phyloP scores from a whole-genome alignment of 1,140 invertebrate species.

The Babylonia areolata region DNA sequence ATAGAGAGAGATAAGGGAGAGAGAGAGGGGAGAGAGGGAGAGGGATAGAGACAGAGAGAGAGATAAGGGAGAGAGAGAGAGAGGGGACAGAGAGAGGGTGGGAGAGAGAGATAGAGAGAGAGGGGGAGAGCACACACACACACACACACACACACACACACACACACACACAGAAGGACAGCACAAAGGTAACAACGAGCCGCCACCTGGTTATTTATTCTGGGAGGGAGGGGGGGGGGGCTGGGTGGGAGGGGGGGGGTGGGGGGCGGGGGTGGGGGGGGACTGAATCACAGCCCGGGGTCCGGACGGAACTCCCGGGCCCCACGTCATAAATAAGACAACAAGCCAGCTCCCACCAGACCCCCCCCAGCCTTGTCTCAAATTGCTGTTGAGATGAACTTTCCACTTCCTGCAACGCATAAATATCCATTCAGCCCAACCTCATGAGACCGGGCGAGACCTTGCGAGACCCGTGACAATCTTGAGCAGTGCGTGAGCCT shows the following conservation, averaged over 20 bases:
- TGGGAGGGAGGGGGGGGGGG: no score
- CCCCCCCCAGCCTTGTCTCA: not conserved
- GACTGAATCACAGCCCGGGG: no score
- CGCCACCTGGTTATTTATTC: conserved; percentile 1
- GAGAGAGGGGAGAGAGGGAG: not conserved
- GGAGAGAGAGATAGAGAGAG: not conserved
- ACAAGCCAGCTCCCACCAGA: not conserved
- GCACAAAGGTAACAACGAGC: not conserved
- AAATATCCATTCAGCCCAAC: not conserved
- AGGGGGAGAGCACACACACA: no score
- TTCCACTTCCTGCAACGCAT: not conserved
- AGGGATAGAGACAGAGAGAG: not conserved
- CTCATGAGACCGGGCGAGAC: not conserved
- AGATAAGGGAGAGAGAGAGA: not conserved
- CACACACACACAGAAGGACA: no score
- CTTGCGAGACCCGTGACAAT: conserved; percentile 6
- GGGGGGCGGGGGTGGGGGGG: no score
- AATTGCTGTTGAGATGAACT: not conserved
- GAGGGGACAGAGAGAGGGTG: not conserved
- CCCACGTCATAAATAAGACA: conserved; percentile 8
- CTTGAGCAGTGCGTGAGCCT: not conserved
- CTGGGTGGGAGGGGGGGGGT: no score
- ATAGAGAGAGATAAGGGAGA: not conserved
- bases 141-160: no score
- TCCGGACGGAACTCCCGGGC: not conserved